Conservation (phyloP, 2,888 invertebrate species). For the Smittia aterrima region DNA sequence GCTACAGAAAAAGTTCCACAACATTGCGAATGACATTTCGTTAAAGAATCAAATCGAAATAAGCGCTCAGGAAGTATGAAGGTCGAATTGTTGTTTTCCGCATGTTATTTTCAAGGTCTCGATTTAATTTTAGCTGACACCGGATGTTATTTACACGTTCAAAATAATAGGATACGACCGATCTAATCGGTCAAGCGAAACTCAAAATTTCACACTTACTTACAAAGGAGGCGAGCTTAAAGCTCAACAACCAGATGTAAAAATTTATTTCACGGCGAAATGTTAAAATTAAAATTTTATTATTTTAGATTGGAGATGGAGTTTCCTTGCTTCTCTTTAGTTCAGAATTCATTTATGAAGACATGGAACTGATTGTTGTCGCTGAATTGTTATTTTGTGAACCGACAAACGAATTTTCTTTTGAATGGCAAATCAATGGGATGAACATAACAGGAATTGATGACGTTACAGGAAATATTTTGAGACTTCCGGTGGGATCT, state of each 20-base stretch:
- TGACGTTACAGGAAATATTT: neutral
- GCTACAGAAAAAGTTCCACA: constrained; percentile 32
- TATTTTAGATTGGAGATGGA: constrained; percentile 36
- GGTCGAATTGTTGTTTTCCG: neutral
- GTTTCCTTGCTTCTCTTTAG: constrained; percentile 34
- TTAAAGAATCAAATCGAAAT: constrained; percentile 41
- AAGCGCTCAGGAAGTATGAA: constrained; percentile 28
- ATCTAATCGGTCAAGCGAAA: constrained; percentile 17
- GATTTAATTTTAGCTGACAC: constrained; percentile 22
- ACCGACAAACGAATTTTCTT: constrained; percentile 28
- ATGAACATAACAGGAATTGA: neutral
- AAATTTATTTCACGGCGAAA: too few relatives aligned
- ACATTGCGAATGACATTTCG: constrained; percentile 24
- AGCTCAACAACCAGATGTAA: constrained; percentile 31
- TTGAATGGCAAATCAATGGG: constrained; percentile 3
- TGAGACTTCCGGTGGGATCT: neutral
- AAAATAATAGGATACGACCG: constrained; percentile 35
- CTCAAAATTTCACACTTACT: constrained; percentile 34
- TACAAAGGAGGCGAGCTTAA: constrained; percentile 39
- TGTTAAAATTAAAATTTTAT: neutral
- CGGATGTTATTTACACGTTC: constrained; percentile 36
- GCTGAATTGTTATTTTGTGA: constrained; percentile 38
- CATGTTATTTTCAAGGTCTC: neutral
- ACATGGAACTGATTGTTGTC: constrained; percentile 10
- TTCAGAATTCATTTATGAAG: constrained; percentile 26